Evolutionary conservation across 2,797 vertebrate genomes (phyloP), one percentile per base, ranked within the genome.

Genomic region (Cephalopachus bancanus): DNA sequence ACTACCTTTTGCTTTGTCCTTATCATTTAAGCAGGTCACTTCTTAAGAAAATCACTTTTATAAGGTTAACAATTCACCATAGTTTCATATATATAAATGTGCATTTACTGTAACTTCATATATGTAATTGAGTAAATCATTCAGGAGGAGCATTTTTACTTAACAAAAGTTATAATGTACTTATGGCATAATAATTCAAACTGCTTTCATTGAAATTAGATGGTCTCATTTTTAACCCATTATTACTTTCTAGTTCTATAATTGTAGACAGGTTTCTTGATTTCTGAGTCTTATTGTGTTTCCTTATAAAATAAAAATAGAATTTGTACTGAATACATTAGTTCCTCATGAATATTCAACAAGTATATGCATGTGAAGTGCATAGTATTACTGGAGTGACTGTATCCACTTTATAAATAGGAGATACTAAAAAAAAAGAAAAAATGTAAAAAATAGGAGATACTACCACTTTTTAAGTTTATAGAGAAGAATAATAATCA

Each of bases 71-170:
- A 92, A 89, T 64, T 96, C 37, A 87, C 12, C 83, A 90, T 20
- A 55, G 53, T 90, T 90, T 30, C 30, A 24, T 37, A 93, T 62
- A 55, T 59, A 75, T 91, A 37, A 89, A 76, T 14, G 22, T 75
- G 51, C 8, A 83, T 92, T 81, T 96, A 83, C 24, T 83, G 2
- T 76, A 87, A 83, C 11, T 89, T 92, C 4, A 91, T 22, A 90
- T 90, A 65, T 26, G 24, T 84, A 96, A 95, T 72, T 89, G 65
- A 90, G 28, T 95, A 65, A 67, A 17, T 92, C 57, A 84, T 92
- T 24, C 49, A 81, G 64, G 33, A 91, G 30, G 2, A 57, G 5
- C 74, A 7, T 20, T 84, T 19, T 81, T 11, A 15, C 33, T 76
- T 19, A 79, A 26, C 37, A 89, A 26, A 10, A 74, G n/a, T 53